Evolutionary conservation across 2,888 invertebrate genomes (phyloP), one percentile per base, ranked within the genome.

Genomic region (Chymomyza procnemis): DNA sequence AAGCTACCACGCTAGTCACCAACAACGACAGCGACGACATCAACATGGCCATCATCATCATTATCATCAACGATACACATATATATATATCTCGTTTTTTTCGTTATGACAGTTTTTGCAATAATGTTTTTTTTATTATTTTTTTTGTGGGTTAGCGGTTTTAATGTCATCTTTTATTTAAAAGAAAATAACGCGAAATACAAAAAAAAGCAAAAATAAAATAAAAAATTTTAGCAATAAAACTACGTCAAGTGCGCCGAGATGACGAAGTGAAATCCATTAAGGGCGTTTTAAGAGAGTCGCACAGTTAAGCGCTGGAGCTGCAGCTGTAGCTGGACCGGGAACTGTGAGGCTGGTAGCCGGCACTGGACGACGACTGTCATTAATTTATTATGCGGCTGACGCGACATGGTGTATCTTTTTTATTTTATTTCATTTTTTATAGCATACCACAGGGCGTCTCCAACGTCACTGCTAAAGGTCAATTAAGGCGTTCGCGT

Each of bases 251-350:
- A 41, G 34, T 41, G 34, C 34, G 9, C 34, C 3, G 85, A 83
- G 78, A 83, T 74, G 71, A 68, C 84, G 84, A 74, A 85, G 78
- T 70, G 65, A 68, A 85, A 74, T 82, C 83, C 80, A 78, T 85
- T 80, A 83, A 41, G 34, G 34, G 34, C 34, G 34, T 41, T n/a
- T n/a, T 41, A 12, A 9, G 0, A 12, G 12, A 41, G 9, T 12
- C 3, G 34, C 12, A 41, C 12, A 41, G 34, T 41, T 41, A 41
- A 41, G 34, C 34, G 34, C 34, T 41, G 34, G 4, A 41, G 34
- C 34, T 41, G 34, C 2, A 41, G 5, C 26, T 26, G 26, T n/a
- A n/a, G n/a, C n/a, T n/a, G n/a, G 26, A 26, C 1, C 26, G 4
- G 26, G 26, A 26, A 26, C 26, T 26, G 26, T 26, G 26, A 8